Base-by-base conservation (phyloP, 2,888 invertebrate species). In the Himalopsyche tibetana region DNA sequence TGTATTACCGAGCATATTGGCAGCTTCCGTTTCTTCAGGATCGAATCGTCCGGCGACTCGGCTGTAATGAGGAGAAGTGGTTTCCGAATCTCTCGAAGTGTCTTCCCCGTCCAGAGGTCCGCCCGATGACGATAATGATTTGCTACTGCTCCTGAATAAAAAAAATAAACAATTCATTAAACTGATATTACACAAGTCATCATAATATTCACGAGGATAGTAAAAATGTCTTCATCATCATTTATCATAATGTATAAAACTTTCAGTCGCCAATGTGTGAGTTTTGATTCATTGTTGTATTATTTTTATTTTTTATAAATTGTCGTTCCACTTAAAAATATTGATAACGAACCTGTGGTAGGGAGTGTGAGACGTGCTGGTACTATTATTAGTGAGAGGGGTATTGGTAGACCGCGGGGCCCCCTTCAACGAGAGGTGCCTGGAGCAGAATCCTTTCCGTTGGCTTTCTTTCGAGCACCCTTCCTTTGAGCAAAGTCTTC, bases 401-500 rank as follows among this genome's bases (percentile, higher is more conserved):
- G 93, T 93, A 87, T 93, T 93, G 0, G 93, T 91, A 0, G 93
- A 93, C 19, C 93, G 88, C 0, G 93, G 91, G 74, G 98, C 98
- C 38, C 74, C 74, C 90, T 98, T 96, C 90, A 98, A 94, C 89
- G 97, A 99, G 89, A 99, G 95, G 93, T 99, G 99, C 83, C 99
- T 93, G 38, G 99, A 99, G 92, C 99, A 99, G 93, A 95, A 99
- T 63, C 99, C 99, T 89, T 99, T 94, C 63, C 99, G 94, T 93
- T 99, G 99, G 90, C 99, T 99, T 94, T 99, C 99, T 93, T 98
- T 98, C 56, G 96, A 96, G 92, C 99, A 99, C 85, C 97, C 97
- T 90, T 98, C 97, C 91, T 97, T 97, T 87, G 98, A 98, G 93
- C 99, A 99, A 89, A 99, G 94, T 90, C 99, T 94, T 88, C 99